Percentiles rank a stretch among this genome's conserved stretches.
These are phyloP conservation scores for Astreopora myriophthalma DNA, from an alignment of 64 coral and sea anemone genomes.

Conservation along the genomic window DNA sequence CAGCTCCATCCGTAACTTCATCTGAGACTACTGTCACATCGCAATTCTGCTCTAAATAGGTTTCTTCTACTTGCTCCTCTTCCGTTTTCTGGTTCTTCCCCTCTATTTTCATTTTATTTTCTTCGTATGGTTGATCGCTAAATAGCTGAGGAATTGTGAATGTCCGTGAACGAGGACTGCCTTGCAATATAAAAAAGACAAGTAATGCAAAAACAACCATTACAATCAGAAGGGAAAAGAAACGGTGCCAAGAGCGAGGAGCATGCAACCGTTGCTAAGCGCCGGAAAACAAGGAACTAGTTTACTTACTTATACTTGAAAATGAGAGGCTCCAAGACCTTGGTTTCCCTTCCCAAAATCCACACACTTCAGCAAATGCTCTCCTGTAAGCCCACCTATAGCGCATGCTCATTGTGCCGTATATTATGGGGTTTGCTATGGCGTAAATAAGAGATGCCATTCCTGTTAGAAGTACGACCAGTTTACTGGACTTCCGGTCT, in stretches of 20 bases:
- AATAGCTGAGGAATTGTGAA: neutral
- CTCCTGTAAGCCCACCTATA: slow-evolving; percentile 21
- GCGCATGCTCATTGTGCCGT: slow-evolving; percentile 27
- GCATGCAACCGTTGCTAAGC: neutral
- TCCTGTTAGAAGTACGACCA: slow-evolving; percentile 11
- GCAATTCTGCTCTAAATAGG: neutral
- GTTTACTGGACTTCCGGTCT: neutral
- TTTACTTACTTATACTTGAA: slow-evolving; percentile 20
- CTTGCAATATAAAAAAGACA: neutral
- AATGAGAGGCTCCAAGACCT: slow-evolving; percentile 17
- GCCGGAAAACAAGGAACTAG: neutral
- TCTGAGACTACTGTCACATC: neutral
- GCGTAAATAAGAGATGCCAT: slow-evolving; percentile 39
- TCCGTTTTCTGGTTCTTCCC: neutral
- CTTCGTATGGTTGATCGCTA: neutral
- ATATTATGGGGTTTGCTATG: slow-evolving; percentile 12
- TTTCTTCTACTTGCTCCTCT: neutral
- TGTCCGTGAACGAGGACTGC: neutral
- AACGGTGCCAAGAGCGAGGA: neutral
- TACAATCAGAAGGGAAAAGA: neutral
- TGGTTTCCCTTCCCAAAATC: neutral
- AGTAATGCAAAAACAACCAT: neutral
- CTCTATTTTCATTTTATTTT: neutral
- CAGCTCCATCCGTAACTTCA: neutral
- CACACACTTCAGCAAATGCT: neutral